These are phyloP conservation scores for Theretra japonica DNA, from an alignment of 2,888 invertebrate genomes.

Conservation along the genomic window DNA sequence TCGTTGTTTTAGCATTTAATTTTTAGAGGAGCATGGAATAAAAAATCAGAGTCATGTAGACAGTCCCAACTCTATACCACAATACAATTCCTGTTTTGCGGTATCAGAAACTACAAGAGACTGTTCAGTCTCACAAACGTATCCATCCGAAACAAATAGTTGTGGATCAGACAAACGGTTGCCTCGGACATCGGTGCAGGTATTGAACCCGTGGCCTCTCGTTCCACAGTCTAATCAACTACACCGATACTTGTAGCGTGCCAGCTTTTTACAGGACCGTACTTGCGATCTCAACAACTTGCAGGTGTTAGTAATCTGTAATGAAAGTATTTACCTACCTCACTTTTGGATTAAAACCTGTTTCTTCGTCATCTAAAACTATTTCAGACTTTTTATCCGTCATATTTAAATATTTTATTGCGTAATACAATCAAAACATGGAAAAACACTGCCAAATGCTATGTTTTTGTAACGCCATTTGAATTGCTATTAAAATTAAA, in stretches of 20 bases:
- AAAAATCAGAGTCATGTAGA: no score
- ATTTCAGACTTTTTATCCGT: conserved; percentile 39
- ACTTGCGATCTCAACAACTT: background rate
- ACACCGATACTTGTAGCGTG: background rate
- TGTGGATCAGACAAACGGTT: no score
- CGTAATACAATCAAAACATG: background rate
- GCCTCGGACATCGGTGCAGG: no score
- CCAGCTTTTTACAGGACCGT: no score
- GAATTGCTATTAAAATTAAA: background rate
- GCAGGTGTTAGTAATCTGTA: background rate
- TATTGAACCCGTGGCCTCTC: no score
- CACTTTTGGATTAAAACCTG: conserved; percentile 44
- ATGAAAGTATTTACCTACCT: conserved; percentile 43
- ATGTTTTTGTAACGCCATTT: background rate
- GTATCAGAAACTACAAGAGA: no score
- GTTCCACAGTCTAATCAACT: background rate
- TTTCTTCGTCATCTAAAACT: conserved; percentile 32
- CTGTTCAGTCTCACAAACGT: no score
- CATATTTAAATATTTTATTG: conserved; percentile 31
- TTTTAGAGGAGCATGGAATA: no score
- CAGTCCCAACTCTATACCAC: no score
- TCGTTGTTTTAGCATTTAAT: no score
- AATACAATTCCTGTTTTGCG: no score
- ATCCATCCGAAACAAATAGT: no score
- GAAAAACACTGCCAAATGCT: background rate